These are phyloP conservation scores for Spodoptera frugiperda DNA, from an alignment of 1,140 invertebrate genomes.

Conservation along the genomic window DNA sequence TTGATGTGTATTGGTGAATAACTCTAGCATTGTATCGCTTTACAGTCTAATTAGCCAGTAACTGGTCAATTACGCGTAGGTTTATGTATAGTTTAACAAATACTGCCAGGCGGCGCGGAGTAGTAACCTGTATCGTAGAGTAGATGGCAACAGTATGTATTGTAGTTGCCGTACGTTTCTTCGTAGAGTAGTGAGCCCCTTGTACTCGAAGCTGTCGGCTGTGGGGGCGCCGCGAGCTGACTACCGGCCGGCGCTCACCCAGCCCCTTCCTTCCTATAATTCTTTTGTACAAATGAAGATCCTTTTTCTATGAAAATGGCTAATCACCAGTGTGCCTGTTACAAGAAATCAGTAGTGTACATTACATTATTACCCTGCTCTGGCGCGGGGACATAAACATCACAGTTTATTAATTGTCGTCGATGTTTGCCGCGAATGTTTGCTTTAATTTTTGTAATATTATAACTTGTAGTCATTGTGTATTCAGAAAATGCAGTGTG, in stretches of 20 bases:
- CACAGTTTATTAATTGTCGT: slow-evolving; percentile 26
- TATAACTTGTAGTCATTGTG: slow-evolving; percentile 22
- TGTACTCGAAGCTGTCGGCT: slow-evolving; percentile 2
- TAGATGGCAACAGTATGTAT: slow-evolving; percentile 2
- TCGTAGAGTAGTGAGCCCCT: slow-evolving; percentile 14
- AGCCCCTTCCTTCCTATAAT: slow-evolving; percentile 24
- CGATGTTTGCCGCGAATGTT: slow-evolving; percentile 26
- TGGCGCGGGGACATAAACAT: slow-evolving; percentile 22
- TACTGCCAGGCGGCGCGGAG: background rate
- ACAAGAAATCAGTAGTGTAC: slow-evolving; percentile 27
- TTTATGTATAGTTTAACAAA: background rate
- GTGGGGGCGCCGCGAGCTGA: background rate
- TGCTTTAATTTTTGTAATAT: slow-evolving; percentile 35
- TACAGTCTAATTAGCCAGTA: background rate
- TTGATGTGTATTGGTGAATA: background rate
- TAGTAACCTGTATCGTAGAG: background rate
- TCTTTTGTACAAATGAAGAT: slow-evolving; percentile 34
- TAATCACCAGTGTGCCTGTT: slow-evolving; percentile 34
- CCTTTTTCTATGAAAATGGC: slow-evolving; percentile 36
- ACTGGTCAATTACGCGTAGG: background rate
- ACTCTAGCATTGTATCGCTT: background rate
- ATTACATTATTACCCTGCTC: slow-evolving; percentile 11
- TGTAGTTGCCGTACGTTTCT: background rate
- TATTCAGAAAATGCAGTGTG: slow-evolving; percentile 9
- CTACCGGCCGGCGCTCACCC: background rate